Evolutionary conservation across 2,797 vertebrate genomes (phyloP).

Genomic region (Buceros bicornis): DNA sequence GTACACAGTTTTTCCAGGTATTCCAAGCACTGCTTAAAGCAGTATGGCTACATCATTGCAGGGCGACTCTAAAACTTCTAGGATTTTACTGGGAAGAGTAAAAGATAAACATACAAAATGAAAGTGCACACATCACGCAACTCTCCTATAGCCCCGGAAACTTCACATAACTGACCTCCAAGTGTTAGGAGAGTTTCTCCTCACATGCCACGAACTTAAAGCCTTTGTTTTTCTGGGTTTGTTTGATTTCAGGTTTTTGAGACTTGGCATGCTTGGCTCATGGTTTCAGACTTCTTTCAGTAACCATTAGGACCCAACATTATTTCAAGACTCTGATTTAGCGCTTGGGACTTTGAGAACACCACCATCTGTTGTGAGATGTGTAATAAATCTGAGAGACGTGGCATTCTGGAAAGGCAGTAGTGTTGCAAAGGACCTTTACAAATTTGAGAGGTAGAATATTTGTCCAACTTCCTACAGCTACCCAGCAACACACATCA

Average conservation of each 20-base stretch:
- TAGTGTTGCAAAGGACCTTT: not conserved
- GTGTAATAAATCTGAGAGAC: not conserved
- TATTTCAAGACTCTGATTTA: not conserved
- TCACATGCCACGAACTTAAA: not conserved
- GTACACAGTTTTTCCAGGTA: not conserved
- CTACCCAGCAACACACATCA: not conserved
- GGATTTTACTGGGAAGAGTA: not conserved
- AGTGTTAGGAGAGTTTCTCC: not conserved
- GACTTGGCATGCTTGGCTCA: not conserved
- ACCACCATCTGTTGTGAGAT: not conserved
- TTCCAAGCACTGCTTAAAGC: not conserved
- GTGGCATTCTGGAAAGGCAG: not conserved
- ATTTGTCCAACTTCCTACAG: not conserved
- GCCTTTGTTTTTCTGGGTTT: not conserved
- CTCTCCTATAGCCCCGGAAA: not conserved
- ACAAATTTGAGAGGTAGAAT: not conserved
- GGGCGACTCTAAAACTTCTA: not conserved
- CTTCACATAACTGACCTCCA: not conserved
- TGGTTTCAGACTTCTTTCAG: not conserved
- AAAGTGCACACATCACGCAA: not conserved
- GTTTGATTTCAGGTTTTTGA: not conserved
- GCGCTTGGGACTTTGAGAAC: not conserved
- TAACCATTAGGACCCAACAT: not conserved
- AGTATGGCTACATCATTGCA: not conserved
- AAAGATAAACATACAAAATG: not conserved